Conservation (phyloP, 2,888 invertebrate genomes). For the Gerris lacustris region DNA sequence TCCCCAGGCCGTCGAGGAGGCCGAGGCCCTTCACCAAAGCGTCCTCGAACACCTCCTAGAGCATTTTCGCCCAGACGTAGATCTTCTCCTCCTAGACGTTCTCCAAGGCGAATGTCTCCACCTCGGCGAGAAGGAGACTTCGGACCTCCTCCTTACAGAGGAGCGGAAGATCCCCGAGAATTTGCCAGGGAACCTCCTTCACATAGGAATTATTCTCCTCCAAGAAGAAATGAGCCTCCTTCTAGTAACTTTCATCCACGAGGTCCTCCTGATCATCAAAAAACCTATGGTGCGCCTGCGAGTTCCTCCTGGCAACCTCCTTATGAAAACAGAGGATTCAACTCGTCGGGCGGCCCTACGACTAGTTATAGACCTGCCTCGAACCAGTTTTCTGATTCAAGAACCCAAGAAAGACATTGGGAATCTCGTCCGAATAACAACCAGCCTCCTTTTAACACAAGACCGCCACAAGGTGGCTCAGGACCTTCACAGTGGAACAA, state of each 20-base stretch:
- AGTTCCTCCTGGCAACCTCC: constrained; percentile 1
- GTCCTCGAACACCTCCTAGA: constrained; percentile 5
- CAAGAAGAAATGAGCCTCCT: constrained; percentile 10
- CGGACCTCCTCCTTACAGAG: background rate
- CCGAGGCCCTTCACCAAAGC: constrained; percentile 7
- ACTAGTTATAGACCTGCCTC: background rate
- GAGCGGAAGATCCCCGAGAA: background rate
- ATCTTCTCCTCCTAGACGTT: constrained; percentile 7
- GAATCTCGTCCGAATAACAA: background rate
- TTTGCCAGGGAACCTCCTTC: background rate
- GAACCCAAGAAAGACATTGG: background rate
- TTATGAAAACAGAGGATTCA: background rate
- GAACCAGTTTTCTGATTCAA: background rate
- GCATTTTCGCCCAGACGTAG: background rate
- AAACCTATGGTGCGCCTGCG: background rate
- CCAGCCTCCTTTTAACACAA: background rate
- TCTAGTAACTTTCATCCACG: background rate
- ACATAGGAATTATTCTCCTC: constrained; percentile 5
- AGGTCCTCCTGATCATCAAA: background rate
- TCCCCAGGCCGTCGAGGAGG: constrained; percentile 4
- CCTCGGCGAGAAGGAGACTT: background rate
- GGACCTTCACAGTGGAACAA: background rate
- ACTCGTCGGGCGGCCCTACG: background rate
- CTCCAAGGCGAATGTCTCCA: background rate
- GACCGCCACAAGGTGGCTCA: background rate